Percentiles rank a stretch among this genome's conserved stretches.
Conservation (phyloP, 2,797 vertebrate species). For the Alauda arvensis region DNA sequence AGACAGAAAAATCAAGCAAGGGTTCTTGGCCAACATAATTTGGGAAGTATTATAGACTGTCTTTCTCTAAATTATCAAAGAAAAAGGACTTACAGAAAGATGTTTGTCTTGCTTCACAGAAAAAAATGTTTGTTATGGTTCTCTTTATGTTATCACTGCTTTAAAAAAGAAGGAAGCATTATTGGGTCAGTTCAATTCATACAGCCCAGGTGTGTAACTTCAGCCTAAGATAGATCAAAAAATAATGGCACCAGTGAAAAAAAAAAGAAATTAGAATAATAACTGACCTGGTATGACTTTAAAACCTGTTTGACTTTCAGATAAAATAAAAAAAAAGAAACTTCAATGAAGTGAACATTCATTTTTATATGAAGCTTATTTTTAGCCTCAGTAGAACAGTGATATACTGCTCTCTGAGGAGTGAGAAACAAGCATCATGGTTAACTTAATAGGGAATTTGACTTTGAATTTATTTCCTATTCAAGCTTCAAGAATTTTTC, state of each 20-base stretch:
- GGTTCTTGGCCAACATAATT: not conserved
- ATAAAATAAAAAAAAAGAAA: conserved; percentile 50
- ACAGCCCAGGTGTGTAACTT: not conserved
- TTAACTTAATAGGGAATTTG: conserved; percentile 69
- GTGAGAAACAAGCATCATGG: conserved; percentile 67
- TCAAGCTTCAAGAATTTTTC: conserved; percentile 70
- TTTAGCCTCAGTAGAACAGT: conserved; percentile 62
- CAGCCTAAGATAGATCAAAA: not conserved
- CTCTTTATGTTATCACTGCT: not conserved
- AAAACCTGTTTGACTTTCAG: conserved; percentile 68
- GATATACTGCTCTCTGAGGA: conserved; percentile 66
- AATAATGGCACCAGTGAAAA: not conserved
- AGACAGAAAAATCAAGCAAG: not conserved
- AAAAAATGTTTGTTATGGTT: not conserved
- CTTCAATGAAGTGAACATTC: conserved; percentile 32
- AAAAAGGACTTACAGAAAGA: not conserved
- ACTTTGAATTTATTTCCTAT: conserved; percentile 76
- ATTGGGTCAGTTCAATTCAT: not conserved
- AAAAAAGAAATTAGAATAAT: conserved; percentile 52
- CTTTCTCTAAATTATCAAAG: not conserved
- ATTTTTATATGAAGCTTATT: conserved; percentile 65
- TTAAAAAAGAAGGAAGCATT: not conserved
- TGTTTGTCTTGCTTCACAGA: not conserved
- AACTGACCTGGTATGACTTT: conserved; percentile 60
- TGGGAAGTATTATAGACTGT: not conserved